Evolutionary conservation across 2,888 invertebrate genomes (phyloP).

Genomic region (Melinaea menophilus): DNA sequence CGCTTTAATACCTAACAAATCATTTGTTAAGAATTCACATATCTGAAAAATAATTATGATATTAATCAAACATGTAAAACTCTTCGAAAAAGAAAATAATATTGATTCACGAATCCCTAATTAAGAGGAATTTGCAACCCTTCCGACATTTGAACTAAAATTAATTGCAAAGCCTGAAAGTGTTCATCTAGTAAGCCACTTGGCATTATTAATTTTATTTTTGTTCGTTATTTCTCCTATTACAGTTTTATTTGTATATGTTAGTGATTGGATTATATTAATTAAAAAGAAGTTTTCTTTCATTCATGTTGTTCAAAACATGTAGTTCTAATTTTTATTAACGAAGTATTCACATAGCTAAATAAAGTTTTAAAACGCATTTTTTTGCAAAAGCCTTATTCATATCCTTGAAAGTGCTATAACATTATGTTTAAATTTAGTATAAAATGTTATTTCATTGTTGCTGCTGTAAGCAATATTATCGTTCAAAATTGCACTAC

Average conservation of each 20-base stretch:
- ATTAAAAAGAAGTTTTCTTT: neutral
- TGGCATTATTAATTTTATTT: slow-evolving; percentile 8
- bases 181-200: slow-evolving; percentile 16
- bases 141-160: slow-evolving; percentile 27
- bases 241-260: neutral
- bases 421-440: neutral
- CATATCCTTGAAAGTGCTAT: neutral
- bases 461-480: slow-evolving; percentile 3
- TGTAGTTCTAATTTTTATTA: too few species aligned
- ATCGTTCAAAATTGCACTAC: slow-evolving; percentile 5
- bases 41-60: neutral
- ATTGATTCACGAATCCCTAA: slow-evolving; percentile 27
- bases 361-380: too few species aligned
- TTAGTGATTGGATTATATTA: neutral
- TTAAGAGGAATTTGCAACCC: slow-evolving; percentile 37
- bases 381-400: too few species aligned
- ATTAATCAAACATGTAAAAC: neutral
- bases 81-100: slow-evolving; percentile 12
- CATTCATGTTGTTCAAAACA: too few species aligned
- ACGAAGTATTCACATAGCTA: too few species aligned
- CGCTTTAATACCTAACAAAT: too few species aligned
- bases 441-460: neutral
- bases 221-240: neutral
- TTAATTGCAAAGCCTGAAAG: slow-evolving; percentile 24
- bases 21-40: too few species aligned